Conservation (phyloP, 1,140 invertebrate genomes). For the Caerostris extrusa region DNA sequence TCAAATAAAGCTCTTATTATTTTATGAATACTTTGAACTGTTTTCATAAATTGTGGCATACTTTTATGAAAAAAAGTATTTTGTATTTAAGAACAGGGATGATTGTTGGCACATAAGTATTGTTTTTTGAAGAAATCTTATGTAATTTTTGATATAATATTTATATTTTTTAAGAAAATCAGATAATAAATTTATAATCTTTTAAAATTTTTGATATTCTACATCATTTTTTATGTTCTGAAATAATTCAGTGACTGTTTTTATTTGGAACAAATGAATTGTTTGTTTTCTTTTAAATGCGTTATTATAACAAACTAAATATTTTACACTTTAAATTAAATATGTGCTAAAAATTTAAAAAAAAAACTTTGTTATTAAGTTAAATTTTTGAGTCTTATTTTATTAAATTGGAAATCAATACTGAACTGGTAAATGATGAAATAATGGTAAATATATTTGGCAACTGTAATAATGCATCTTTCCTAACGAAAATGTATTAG, state of each 20-base stretch:
- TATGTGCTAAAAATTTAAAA: neutral
- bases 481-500: neutral
- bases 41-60: neutral
- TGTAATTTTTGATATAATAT: neutral
- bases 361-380: too few species aligned
- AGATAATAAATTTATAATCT: neutral
- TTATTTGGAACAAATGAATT: too few species aligned
- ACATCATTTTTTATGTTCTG: too few species aligned
- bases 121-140: constrained; percentile 19
- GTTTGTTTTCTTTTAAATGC: too few species aligned
- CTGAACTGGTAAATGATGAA: constrained; percentile 30
- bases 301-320: neutral
- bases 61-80: neutral
- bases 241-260: too few species aligned
- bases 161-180: neutral
- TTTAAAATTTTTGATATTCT: neutral
- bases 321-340: neutral
- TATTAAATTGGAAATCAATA: neutral
- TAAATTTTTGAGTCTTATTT: neutral
- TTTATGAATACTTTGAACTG: constrained; percentile 44
- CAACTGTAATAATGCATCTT: neutral
- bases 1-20: constrained; percentile 34
- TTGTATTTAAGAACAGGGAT: neutral
- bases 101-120: constrained; percentile 2
- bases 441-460: constrained; percentile 5